Conservation (phyloP, 1,140 invertebrate species). For the Eriosoma lanigerum region DNA sequence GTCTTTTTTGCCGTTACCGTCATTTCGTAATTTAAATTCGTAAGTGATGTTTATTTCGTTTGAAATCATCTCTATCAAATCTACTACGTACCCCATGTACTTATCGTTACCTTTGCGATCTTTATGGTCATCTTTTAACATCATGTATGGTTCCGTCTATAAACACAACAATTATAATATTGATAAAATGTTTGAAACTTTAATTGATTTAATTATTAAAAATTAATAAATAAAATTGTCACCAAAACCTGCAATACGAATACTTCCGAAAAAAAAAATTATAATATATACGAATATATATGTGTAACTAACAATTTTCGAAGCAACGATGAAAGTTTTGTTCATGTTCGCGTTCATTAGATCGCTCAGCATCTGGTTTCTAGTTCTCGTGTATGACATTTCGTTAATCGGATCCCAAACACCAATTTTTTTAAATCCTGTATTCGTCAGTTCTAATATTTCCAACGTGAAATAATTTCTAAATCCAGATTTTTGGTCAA, state of each 20-base stretch:
- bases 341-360: slow-evolving; percentile 60
- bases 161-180: not conserved
- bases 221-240: too few species aligned
- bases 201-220: too few species aligned
- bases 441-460: slow-evolving; percentile 82
- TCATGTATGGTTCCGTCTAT: slow-evolving; percentile 77
- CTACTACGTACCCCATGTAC: slow-evolving; percentile 72
- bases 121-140: slow-evolving; percentile 60
- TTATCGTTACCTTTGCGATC: slow-evolving; percentile 62
- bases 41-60: slow-evolving; percentile 76
- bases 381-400: slow-evolving; percentile 88
- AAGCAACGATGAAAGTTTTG: slow-evolving; percentile 61
- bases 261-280: too few species aligned
- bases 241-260: too few species aligned
- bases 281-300: not conserved
- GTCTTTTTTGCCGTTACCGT: slow-evolving; percentile 72
- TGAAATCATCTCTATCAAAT: slow-evolving; percentile 76
- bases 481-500: slow-evolving; percentile 86
- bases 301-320: slow-evolving; percentile 54
- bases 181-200: too few species aligned
- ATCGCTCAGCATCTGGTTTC: slow-evolving; percentile 65
- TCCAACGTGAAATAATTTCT: slow-evolving; percentile 87
- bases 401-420: slow-evolving; percentile 87
- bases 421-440: slow-evolving; percentile 79
- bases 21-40: slow-evolving; percentile 70